Evolutionary conservation across 2,113 vertebrate genomes (phyloP).

Genomic region (Chloropsis hardwickii): DNA sequence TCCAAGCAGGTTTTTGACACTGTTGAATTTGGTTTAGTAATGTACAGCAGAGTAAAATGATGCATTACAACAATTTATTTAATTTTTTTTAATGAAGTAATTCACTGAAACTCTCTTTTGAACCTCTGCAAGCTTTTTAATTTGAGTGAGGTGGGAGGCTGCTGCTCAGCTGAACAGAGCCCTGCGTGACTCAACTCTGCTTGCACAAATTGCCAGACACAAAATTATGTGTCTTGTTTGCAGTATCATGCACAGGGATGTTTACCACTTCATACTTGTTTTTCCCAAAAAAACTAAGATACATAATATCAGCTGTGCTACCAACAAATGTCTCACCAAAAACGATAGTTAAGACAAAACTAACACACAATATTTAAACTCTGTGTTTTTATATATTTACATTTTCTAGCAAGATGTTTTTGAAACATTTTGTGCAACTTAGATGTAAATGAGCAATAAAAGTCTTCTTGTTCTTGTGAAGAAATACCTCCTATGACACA

Average conservation of each 20-base stretch:
- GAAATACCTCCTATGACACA: constrained; percentile 20
- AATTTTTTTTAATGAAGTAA: not conserved
- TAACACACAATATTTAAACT: not conserved
- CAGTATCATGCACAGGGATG: not conserved
- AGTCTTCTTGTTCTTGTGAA: not conserved
- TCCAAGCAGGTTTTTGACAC: not conserved
- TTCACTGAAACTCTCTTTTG: not conserved
- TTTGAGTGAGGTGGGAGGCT: not conserved
- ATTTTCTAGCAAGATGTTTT: not conserved
- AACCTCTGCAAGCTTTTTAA: not conserved
- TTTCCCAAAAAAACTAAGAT: not conserved
- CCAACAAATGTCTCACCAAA: not conserved
- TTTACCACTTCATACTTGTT: not conserved
- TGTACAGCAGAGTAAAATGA: not conserved
- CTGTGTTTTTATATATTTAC: constrained; percentile 5
- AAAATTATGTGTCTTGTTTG: not conserved
- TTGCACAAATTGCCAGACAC: not conserved
- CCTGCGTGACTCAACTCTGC: not conserved
- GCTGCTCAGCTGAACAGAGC: not conserved
- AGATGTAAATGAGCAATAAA: constrained; percentile 44
- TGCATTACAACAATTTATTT: not conserved
- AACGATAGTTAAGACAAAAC: not conserved
- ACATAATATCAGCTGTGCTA: not conserved
- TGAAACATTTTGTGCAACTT: constrained; percentile 23
- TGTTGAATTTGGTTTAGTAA: not conserved